Conservation (phyloP, 2,797 vertebrate species). For the Morelia viridis region DNA sequence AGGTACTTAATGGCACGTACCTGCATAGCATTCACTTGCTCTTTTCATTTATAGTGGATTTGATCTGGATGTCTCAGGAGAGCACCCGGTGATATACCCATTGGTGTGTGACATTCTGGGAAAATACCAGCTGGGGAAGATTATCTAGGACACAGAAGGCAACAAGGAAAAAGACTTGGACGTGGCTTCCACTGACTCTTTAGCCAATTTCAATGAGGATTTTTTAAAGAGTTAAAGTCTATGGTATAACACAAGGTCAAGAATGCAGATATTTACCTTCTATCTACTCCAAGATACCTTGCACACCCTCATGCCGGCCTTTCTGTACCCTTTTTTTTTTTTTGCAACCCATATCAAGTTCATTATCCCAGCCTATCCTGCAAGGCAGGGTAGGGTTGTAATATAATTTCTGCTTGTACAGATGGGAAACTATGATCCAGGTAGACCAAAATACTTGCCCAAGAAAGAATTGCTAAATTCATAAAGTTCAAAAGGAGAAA, state of each 20-base stretch:
- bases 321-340: conserved; percentile 8
- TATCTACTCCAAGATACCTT: neutral
- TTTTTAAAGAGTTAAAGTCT: neutral
- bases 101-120: neutral
- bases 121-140: neutral
- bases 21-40: neutral
- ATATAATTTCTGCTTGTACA: conserved; percentile 11
- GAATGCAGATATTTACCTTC: neutral
- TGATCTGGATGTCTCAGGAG: neutral
- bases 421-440: conserved; percentile 19
- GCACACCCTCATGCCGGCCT: neutral
- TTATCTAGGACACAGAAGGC: neutral
- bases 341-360: neutral
- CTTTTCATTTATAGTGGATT: neutral
- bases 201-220: neutral
- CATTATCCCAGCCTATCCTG: conserved; percentile 27
- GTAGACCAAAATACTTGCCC: neutral
- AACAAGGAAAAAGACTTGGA: neutral
- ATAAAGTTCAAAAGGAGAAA: neutral
- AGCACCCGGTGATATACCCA: neutral
- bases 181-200: neutral
- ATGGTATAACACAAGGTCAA: neutral
- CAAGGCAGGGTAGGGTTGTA: conserved; percentile 32
- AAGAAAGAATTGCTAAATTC: conserved; percentile 25
- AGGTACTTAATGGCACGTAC: neutral